Evolutionary conservation across 2,113 vertebrate species (phyloP), one percentile per base, ranked within the genome.

Genomic region (Nothobranchius kuhntae): DNA sequence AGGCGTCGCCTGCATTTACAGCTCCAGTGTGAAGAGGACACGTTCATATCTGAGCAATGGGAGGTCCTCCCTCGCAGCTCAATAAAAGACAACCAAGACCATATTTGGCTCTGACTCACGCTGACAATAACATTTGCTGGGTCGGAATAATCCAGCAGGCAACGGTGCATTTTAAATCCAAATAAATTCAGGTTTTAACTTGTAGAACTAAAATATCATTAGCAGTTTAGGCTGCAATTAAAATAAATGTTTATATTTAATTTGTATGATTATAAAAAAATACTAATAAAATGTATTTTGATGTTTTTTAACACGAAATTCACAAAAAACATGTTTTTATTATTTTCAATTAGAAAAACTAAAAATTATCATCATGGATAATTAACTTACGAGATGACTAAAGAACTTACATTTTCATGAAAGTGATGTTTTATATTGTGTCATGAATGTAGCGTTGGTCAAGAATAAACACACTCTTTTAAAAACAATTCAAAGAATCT

Each of bases 31-130:
- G 80, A 87, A 80, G 65, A 86, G 80, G 82, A 89, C 84, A 84
- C 73, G 81, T 77, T 77, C 70, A 80, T 56, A 79, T 78, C 65
- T 48, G 61, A 73, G 74, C 78, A 68, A 85, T 85, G 80, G 84
- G 83, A 78, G 77, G 72, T 86, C 84, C 87, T 86, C 78, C 82
- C 82, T 88, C 74, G 61, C 78, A 67, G 77, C 80, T 61, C 72
- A 75, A 83, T 86, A 77, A 75, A 30, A 81, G 80, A 81, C 78
- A 86, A 90, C 86, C 78, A 88, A 65, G 54, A 74, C 90, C 89
- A 88, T 92, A 92, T 91, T 91, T 89, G 88, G 53, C 79, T 86
- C 71, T 78, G 81, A 81, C 85, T 89, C 87, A 77, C 70, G 76
- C 79, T 42, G 71, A 86, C 85, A 75, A 85, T 72, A 67, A 60